phyloP scores from a whole-genome alignment of 2,888 invertebrate species.

The Peribatodes rhomboidaria region DNA sequence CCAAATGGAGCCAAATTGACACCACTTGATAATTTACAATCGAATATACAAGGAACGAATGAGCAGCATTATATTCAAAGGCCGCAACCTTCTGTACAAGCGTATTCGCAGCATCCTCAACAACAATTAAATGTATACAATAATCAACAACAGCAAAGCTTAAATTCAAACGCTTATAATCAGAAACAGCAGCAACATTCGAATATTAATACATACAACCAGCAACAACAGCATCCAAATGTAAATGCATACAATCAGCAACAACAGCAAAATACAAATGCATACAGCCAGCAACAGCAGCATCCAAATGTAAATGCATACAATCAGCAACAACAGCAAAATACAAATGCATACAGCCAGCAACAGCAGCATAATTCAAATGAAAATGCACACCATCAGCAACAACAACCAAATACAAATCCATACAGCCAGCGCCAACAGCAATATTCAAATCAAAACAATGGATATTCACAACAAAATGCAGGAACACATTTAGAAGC shows the following conservation, averaged over 20 bases:
- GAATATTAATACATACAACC: constrained; percentile 13
- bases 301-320: constrained; percentile 49
- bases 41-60: constrained; percentile 50
- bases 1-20: constrained; percentile 54
- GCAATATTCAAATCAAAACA: constrained; percentile 53
- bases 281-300: constrained; percentile 50
- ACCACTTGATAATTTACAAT: constrained; percentile 25
- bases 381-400: constrained; percentile 18
- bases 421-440: constrained; percentile 50
- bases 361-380: constrained; percentile 38
- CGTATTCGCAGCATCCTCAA: constrained; percentile 30
- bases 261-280: constrained; percentile 54
- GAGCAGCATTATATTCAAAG: constrained; percentile 58
- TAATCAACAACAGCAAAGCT: constrained; percentile 43
- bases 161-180: not conserved
- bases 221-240: constrained; percentile 52
- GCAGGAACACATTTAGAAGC: constrained; percentile 59
- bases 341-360: constrained; percentile 40
- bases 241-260: constrained; percentile 42
- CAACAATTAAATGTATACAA: not conserved
- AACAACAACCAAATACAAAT: constrained; percentile 55
- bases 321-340: constrained; percentile 52
- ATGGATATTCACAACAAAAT: constrained; percentile 53
- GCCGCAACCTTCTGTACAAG: constrained; percentile 50
- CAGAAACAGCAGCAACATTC: constrained; percentile 40